These are phyloP conservation scores for Heliocidaris tuberculata DNA, from an alignment of 35 echinoderm and acorn worm genomes.

Conservation along the genomic window DNA sequence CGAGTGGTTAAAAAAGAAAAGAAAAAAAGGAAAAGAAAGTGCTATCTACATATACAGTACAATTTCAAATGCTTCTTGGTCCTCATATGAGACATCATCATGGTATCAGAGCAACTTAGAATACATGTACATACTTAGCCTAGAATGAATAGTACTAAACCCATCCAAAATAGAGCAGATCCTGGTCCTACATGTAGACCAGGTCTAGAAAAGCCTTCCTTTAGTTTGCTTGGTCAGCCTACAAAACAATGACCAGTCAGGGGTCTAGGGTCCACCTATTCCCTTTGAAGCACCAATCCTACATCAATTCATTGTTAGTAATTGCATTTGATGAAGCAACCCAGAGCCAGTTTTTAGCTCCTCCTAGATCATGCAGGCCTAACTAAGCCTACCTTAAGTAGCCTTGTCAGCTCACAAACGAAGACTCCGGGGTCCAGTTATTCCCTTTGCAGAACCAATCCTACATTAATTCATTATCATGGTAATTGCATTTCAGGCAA, in stretches of 20 bases:
- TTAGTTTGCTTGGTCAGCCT: neutral
- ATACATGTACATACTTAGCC: too few species aligned
- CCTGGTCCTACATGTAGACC: neutral
- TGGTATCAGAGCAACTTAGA: too few species aligned
- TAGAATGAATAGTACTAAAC: neutral
- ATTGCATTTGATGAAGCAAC: neutral
- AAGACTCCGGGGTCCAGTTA: neutral
- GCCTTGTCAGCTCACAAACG: neutral
- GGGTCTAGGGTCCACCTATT: neutral
- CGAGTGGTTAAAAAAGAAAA: too few species aligned
- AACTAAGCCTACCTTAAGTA: neutral
- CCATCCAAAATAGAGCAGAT: neutral
- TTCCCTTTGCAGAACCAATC: neutral
- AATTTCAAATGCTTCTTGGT: too few species aligned
- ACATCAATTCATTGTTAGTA: neutral
- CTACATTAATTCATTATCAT: neutral
- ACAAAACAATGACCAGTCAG: neutral
- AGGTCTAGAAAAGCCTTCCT: neutral
- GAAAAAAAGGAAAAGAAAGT: too few species aligned
- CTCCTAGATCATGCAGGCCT: neutral
- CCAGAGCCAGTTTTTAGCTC: too few species aligned
- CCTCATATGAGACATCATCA: too few species aligned
- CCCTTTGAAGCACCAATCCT: neutral
- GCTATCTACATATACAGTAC: too few species aligned
- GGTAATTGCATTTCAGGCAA: neutral